Evolutionary conservation across 2,888 invertebrate genomes (phyloP), one percentile per base, ranked within the genome.

Genomic region (Noctua janthe): DNA sequence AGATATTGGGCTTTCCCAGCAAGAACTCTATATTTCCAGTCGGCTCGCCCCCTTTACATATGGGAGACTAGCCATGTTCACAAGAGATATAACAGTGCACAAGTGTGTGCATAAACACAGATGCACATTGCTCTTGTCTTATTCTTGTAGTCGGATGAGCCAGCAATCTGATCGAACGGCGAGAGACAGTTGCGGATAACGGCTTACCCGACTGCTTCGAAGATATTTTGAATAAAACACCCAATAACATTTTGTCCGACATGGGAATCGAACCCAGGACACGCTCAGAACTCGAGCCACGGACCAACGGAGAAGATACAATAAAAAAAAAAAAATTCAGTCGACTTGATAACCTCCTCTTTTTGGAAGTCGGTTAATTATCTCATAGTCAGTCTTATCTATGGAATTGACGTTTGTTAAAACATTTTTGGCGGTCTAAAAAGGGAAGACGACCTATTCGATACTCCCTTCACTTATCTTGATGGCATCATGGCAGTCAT

Each of bases 351-450:
- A n/a, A n/a, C n/a, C n/a, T n/a, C n/a, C n/a, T n/a, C n/a, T n/a
- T n/a, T n/a, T n/a, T n/a, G n/a, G n/a, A n/a, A n/a, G n/a, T n/a
- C n/a, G n/a, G n/a, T n/a, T n/a, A n/a, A 49, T n/a, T 62, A 59
- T 43, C 15, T 23, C 17, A n/a, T 56, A 56, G 17, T 49, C 35
- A 54, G 20, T 17, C 43, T 29, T 54, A 35, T 74, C 4, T 78
- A 78, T 15, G 49, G 47, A 39, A 67, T 17, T 20, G 11, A 29
- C 29, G 39, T 51, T 51, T n/a, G n/a, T 35, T 51, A 43, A 64
- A 76, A n/a, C 13, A 76, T 76, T 76, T n/a, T 39, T 49, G 56
- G 3, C 20, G n/a, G 10, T 76, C 78, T 20, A 47, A 76, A 56
- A 67, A 47, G 43, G 70, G n/a, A 54, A 64, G 64, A 71, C 20